Conservation (phyloP, 2,797 vertebrate genomes). For the Paratrypauchen microcephalus region DNA sequence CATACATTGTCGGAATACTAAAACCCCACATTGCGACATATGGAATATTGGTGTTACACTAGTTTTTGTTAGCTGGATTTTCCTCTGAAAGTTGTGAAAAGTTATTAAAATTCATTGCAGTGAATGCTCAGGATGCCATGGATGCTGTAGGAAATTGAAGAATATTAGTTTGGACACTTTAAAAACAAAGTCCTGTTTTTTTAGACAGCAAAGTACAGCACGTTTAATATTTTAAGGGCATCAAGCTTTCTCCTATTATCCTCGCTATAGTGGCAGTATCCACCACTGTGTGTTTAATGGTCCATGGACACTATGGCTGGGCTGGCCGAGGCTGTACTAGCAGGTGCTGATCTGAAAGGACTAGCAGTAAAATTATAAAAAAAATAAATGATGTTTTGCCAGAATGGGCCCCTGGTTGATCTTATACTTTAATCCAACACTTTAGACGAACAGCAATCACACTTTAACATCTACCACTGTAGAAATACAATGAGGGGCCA, state of each 20-base stretch:
- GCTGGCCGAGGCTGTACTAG: slow-evolving; percentile 28
- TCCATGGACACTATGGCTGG: slow-evolving; percentile 23
- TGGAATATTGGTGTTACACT: too few relatives aligned
- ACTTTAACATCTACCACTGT: slow-evolving; percentile 23
- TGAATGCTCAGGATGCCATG: too few relatives aligned
- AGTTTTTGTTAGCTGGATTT: too few relatives aligned
- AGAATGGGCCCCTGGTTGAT: slow-evolving; percentile 35
- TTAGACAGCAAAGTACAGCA: too few relatives aligned
- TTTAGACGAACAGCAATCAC: slow-evolving; percentile 46
- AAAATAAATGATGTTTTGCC: slow-evolving; percentile 17
- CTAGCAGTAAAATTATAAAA: slow-evolving; percentile 40
- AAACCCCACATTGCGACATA: too few relatives aligned
- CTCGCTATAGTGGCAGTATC: slow-evolving; percentile 21
- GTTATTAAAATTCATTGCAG: too few relatives aligned
- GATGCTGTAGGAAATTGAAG: too few relatives aligned
- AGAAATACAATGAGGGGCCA: slow-evolving; percentile 44
- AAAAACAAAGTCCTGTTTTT: too few relatives aligned
- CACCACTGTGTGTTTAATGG: slow-evolving; percentile 21
- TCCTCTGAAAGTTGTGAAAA: too few relatives aligned
- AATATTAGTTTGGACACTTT: too few relatives aligned
- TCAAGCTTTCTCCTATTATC: slow-evolving; percentile 4
- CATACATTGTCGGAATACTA: too few relatives aligned
- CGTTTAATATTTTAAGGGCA: too few relatives aligned
- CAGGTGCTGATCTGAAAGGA: slow-evolving; percentile 23
- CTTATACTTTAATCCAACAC: slow-evolving; percentile 37